Percentiles rank a stretch among this genome's conserved stretches.
These are phyloP conservation scores for Anguilla rostrata DNA, from an alignment of 2,113 vertebrate species.

Conservation along the genomic window DNA sequence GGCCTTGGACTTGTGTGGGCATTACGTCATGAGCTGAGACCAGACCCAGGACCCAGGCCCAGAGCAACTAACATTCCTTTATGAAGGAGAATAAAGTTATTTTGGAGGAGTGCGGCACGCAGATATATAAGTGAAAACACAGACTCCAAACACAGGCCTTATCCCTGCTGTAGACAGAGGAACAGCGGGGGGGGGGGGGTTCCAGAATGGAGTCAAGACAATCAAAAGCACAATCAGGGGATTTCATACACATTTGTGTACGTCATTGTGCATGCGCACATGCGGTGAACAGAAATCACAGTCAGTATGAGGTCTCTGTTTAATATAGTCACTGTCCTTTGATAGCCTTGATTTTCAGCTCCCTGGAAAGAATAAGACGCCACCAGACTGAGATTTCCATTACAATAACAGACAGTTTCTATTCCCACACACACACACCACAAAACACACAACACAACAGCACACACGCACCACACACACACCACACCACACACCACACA, in stretches of 20 bases:
- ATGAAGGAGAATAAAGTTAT: constrained; percentile 34
- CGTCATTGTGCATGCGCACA: neutral
- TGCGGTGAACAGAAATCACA: neutral
- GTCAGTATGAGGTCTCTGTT: neutral
- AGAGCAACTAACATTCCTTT: constrained; percentile 57
- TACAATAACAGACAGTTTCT: neutral
- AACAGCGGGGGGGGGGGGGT: constrained; percentile 4
- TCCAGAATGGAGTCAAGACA: constrained; percentile 21
- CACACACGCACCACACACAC: neutral
- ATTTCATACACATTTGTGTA: neutral
- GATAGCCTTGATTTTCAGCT: neutral
- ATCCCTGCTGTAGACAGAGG: constrained; percentile 35
- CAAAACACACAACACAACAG: too few species aligned
- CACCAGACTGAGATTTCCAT: neutral
- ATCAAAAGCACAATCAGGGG: constrained; percentile 11
- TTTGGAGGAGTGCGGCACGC: constrained; percentile 41
- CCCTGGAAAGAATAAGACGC: neutral
- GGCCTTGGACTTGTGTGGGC: constrained; percentile 49
- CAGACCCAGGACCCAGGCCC: constrained; percentile 57
- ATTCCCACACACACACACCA: neutral
- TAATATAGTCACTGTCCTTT: neutral
- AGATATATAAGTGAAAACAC: constrained; percentile 36
- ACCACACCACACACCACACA: too few species aligned
- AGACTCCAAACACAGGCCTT: constrained; percentile 37
- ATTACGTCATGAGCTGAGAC: constrained; percentile 54